Percentiles rank a stretch among this genome's conserved stretches.
Evolutionary conservation across 2,113 vertebrate species (phyloP).

Genomic region (Corydoras sp.): DNA sequence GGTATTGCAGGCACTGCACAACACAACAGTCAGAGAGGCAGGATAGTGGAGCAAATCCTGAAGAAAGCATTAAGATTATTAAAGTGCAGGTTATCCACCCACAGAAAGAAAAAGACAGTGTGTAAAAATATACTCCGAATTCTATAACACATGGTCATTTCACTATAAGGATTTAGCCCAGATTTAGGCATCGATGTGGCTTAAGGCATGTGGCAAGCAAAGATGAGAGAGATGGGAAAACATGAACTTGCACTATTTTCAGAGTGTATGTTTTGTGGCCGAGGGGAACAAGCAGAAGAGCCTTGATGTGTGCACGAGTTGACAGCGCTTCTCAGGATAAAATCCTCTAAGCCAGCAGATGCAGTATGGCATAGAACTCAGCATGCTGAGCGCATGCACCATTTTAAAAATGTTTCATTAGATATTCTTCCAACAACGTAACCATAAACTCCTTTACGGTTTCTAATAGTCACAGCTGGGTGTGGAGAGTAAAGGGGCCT

Average conservation of each 20-base stretch:
- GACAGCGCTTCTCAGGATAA: slow-evolving; percentile 14
- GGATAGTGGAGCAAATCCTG: slow-evolving; percentile 38
- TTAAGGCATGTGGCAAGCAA: not conserved
- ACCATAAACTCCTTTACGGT: no score
- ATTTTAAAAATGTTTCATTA: slow-evolving; percentile 9
- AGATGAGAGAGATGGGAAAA: not conserved
- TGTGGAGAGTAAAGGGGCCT: not conserved
- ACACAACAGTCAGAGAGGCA: slow-evolving; percentile 33
- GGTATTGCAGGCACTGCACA: slow-evolving; percentile 28
- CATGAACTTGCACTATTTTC: not conserved
- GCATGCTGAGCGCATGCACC: not conserved
- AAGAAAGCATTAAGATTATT: not conserved
- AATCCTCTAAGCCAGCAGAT: slow-evolving; percentile 7
- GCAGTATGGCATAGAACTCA: not conserved
- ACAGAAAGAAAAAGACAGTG: not conserved
- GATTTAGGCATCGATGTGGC: not conserved
- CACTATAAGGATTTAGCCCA: not conserved
- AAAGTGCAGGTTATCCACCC: not conserved
- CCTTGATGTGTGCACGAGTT: not conserved
- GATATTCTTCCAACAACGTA: not conserved
- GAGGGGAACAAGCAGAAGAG: not conserved
- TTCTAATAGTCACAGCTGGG: not conserved
- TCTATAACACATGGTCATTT: not conserved
- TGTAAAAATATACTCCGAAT: no score
- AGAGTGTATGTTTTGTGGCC: not conserved